Evolutionary conservation across 2,888 invertebrate genomes (phyloP), one percentile per base, ranked within the genome.

Genomic region (Acutogordius australiensis): DNA sequence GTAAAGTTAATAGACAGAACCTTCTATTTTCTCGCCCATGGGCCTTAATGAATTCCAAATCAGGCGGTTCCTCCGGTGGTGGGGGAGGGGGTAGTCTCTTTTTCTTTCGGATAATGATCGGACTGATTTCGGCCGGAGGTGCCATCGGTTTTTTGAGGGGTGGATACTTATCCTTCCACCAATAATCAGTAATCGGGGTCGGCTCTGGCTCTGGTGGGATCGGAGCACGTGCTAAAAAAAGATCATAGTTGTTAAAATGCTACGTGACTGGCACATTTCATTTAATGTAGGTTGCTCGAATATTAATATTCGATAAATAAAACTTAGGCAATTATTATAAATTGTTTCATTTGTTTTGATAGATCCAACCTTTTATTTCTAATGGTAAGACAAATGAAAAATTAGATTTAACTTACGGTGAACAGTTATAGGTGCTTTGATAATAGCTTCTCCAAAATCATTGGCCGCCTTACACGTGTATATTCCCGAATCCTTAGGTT

Each of bases 401-500:
- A n/a, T n/a, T n/a, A n/a, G n/a, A n/a, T n/a, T n/a, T n/a, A 23
- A n/a, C 28, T 29, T 57, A 57, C 58, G 58, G 23, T 57, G 58
- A 30, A 57, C 58, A 18, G 58, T 57, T 8, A 57, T 57, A 18
- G 58, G 58, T n/a, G 58, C 58, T 8, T 18, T 29, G 4, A 57
- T 88, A 1, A 88, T 84, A 28, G 91, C 90, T 76, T 91, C 85
- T 61, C 91, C 94, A 61, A 88, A 75, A 65, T 87, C 85, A 67
- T 90, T 88, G 61, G 68, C 69, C 45, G 90, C 88, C 62, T 86
- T 79, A 70, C 90, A 87, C 1, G 88, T 90, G 71, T 91, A 91
- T 45, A 87, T 85, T 57, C 91, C 91, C 1, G 87, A 85, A 73
- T 94, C 94, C 72, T 87, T 87, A 27, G 88, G 86, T 68, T 84